These are phyloP conservation scores for Drosophila ironensis DNA, from an alignment of 1,140 invertebrate genomes.

Conservation along the genomic window DNA sequence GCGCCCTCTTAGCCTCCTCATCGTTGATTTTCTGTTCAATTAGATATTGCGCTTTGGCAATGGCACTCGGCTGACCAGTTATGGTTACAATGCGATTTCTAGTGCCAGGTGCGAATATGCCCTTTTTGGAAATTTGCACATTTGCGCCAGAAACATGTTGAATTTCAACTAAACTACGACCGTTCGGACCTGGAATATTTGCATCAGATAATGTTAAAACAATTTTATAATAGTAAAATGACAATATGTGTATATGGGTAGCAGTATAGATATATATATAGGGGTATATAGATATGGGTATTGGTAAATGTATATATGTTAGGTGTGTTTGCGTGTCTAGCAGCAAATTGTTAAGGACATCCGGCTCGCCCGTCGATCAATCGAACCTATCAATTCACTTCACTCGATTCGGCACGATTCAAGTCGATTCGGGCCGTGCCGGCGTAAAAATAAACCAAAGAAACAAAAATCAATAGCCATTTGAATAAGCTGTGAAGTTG, in stretches of 20 bases:
- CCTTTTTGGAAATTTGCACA: slow-evolving; percentile 99
- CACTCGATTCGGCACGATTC: no score
- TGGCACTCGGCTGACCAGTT: slow-evolving; percentile 92
- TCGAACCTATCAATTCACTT: no score
- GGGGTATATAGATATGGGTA: slow-evolving; percentile 15
- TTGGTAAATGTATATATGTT: slow-evolving; percentile 13
- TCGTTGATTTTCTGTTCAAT: slow-evolving; percentile 97
- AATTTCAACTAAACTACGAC: slow-evolving; percentile 97
- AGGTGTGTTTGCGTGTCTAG: neutral
- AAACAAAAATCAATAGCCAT: slow-evolving; percentile 26
- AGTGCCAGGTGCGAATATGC: slow-evolving; percentile 97
- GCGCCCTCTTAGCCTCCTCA: slow-evolving; percentile 96
- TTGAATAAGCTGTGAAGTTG: neutral
- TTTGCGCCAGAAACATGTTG: slow-evolving; percentile 97
- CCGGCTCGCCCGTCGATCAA: neutral
- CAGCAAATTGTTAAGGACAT: slow-evolving; percentile 1
- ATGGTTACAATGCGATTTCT: slow-evolving; percentile 98
- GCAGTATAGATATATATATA: slow-evolving; percentile 7
- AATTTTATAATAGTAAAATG: slow-evolving; percentile 28
- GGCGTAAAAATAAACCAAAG: slow-evolving; percentile 8
- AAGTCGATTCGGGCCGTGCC: neutral
- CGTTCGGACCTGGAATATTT: slow-evolving; percentile 89
- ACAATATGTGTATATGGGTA: slow-evolving; percentile 15
- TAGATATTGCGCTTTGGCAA: slow-evolving; percentile 94
- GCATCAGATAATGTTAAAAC: slow-evolving; percentile 74